These are phyloP conservation scores for Megalurothrips usitatus DNA, from an alignment of 2,888 invertebrate species.

Conservation along the genomic window DNA sequence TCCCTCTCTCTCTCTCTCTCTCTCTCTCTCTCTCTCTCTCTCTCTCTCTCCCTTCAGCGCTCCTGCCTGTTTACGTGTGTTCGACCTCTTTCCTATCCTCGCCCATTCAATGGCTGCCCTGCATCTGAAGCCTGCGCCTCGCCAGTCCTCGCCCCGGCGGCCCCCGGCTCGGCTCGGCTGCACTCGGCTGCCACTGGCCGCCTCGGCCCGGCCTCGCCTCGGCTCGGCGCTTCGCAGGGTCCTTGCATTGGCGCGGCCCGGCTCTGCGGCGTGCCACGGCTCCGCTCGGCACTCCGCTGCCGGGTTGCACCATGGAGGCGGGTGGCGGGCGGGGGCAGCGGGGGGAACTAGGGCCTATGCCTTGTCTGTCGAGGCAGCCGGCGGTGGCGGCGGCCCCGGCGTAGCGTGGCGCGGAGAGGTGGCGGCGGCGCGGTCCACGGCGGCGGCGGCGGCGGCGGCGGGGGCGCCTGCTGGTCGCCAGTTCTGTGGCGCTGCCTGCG, in stretches of 20 bases:
- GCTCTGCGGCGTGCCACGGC: background rate
- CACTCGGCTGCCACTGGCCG: background rate
- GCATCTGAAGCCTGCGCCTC: constrained; percentile 3
- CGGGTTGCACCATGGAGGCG: background rate
- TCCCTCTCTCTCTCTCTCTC: too few relatives aligned
- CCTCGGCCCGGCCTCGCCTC: background rate
- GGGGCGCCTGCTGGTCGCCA: constrained; percentile 18
- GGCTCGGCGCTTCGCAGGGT: background rate
- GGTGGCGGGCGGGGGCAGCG: background rate
- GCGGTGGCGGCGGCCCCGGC: background rate
- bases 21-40: too few relatives aligned
- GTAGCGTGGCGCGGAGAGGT: background rate
- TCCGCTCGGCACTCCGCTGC: background rate
- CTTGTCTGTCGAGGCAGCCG: background rate
- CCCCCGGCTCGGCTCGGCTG: background rate
- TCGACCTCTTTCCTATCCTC: constrained; percentile 14
- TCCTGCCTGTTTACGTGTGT: constrained; percentile 17
- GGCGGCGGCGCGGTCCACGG: background rate
- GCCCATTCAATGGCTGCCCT: constrained; percentile 19
- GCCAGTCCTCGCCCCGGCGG: background rate
- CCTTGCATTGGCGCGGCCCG: background rate
- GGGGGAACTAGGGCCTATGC: background rate
- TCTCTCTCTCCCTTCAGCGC: too few relatives aligned
- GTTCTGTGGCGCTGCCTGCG: constrained; percentile 1
- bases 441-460: background rate